Conservation (phyloP, 2,797 vertebrate genomes). For the Carapus acus region DNA sequence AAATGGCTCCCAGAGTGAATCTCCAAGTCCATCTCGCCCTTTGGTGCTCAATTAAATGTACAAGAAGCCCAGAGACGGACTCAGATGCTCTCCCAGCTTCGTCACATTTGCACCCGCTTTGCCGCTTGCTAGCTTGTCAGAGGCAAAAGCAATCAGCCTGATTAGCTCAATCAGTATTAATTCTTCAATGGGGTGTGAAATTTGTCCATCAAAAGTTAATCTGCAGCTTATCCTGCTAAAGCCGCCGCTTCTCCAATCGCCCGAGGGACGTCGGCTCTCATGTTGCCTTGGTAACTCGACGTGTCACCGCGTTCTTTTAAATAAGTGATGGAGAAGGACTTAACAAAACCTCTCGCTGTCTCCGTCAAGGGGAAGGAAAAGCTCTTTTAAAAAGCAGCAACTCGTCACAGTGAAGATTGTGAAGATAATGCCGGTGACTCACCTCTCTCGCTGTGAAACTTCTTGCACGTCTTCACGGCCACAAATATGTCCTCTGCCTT, state of each 20-base stretch:
- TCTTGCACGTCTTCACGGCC: slow-evolving; percentile 94
- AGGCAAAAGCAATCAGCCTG: slow-evolving; percentile 35
- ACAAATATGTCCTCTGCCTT: slow-evolving; percentile 85
- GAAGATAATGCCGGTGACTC: slow-evolving; percentile 56
- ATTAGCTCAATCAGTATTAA: slow-evolving; percentile 43
- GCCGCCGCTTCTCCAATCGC: no score
- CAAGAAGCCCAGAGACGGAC: slow-evolving; percentile 19
- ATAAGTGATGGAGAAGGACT: no score
- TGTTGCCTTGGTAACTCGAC: slow-evolving; percentile 15
- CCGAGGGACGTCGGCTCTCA: not conserved
- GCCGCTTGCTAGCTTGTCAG: slow-evolving; percentile 35
- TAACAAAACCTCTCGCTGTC: not conserved
- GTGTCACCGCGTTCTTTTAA: no score
- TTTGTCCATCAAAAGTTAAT: slow-evolving; percentile 27
- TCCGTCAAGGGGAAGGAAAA: slow-evolving; percentile 3
- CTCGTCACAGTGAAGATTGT: slow-evolving; percentile 32
- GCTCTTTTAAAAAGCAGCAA: slow-evolving; percentile 15
- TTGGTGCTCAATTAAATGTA: slow-evolving; percentile 1
- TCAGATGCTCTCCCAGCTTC: slow-evolving; percentile 7
- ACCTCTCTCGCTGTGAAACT: slow-evolving; percentile 94
- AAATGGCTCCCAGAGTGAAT: no score
- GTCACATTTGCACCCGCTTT: slow-evolving; percentile 18
- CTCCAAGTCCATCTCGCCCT: not conserved
- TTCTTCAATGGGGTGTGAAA: slow-evolving; percentile 20
- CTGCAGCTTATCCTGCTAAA: slow-evolving; percentile 25